These are phyloP conservation scores for Acutogordius australiensis DNA, from an alignment of 2,888 invertebrate genomes.

Conservation along the genomic window DNA sequence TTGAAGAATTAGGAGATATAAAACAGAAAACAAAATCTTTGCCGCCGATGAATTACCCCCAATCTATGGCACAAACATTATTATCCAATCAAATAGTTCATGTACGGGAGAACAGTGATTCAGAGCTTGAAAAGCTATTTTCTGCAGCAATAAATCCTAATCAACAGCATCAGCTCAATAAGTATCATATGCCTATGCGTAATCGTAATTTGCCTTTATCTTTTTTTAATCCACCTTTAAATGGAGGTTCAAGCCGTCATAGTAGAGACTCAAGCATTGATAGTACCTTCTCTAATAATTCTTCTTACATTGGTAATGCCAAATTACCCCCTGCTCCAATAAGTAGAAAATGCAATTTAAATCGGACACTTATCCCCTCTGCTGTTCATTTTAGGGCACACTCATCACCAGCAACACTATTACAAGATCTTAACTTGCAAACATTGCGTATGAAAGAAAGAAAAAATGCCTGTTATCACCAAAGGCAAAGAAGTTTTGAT, in stretches of 20 bases:
- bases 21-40: too few species aligned
- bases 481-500: constrained; percentile 10
- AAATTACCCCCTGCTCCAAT: not conserved
- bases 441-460: not conserved
- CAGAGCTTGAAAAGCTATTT: constrained; percentile 1
- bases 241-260: constrained; percentile 4
- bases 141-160: constrained; percentile 7
- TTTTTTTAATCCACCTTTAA: constrained; percentile 10
- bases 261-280: constrained; percentile 2
- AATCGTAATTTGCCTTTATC: constrained; percentile 9
- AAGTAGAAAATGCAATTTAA: not conserved
- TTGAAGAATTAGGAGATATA: too few species aligned
- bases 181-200: not conserved
- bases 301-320: not conserved
- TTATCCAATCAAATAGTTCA: constrained; percentile 9
- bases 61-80: too few species aligned
- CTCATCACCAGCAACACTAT: constrained; percentile 8
- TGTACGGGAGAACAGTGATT: constrained; percentile 9
- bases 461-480: not conserved
- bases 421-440: not conserved
- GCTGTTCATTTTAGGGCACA: constrained; percentile 7
- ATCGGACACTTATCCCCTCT: not conserved
- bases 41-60: too few species aligned
- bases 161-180: not conserved
- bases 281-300: not conserved